These are phyloP conservation scores for Lasioglossum zephyrum DNA, from an alignment of 2,888 invertebrate genomes.

Conservation along the genomic window DNA sequence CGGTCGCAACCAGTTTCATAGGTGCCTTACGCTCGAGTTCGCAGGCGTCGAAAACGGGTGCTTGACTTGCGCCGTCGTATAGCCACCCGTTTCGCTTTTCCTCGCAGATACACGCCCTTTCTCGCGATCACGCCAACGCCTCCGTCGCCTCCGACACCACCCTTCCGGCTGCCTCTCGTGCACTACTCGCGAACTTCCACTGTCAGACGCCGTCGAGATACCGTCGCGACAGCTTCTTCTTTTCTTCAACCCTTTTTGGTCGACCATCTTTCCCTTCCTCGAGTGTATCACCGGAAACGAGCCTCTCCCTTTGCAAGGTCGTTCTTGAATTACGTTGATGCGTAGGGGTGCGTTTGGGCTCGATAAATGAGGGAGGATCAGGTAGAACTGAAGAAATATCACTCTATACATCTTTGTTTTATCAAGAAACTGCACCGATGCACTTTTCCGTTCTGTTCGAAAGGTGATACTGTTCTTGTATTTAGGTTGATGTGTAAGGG, in stretches of 20 bases:
- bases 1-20: constrained; percentile 74
- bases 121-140: constrained; percentile 54
- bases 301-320: not conserved
- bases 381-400: not conserved
- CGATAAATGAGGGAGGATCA: not conserved
- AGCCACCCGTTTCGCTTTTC: constrained; percentile 58
- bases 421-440: too few species aligned
- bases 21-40: constrained; percentile 75
- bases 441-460: too few species aligned
- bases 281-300: not conserved
- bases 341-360: not conserved
- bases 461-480: not conserved
- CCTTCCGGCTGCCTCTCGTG: constrained; percentile 28
- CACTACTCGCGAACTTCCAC: not conserved
- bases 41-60: constrained; percentile 74
- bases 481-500: not conserved
- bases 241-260: not conserved
- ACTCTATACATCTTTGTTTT: too few species aligned
- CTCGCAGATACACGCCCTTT: constrained; percentile 66
- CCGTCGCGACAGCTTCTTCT: constrained; percentile 8
- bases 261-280: not conserved
- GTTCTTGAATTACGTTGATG: not conserved
- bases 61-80: constrained; percentile 76
- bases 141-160: constrained; percentile 40
- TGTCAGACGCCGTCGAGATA: constrained; percentile 48